Conservation (phyloP, 2,797 vertebrate genomes). For the Leptatherina wallacei region DNA sequence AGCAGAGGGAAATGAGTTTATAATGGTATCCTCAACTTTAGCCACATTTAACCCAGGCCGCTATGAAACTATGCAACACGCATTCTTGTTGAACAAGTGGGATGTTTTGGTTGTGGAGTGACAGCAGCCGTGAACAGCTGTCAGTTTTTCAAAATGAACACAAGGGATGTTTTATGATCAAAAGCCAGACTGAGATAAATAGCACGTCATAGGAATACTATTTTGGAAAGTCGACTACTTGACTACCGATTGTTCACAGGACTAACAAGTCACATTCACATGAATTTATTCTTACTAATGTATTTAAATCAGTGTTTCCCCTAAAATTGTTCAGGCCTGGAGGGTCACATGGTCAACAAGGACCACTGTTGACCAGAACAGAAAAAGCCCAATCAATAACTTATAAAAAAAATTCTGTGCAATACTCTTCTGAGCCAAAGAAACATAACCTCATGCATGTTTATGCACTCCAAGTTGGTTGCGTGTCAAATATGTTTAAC, state of each 20-base stretch:
- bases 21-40: not conserved
- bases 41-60: slow-evolving; percentile 7
- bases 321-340: not conserved
- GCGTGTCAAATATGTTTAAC: not conserved
- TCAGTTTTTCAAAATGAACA: no score
- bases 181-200: no score
- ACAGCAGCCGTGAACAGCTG: not conserved
- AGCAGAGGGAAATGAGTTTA: not conserved
- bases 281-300: no score
- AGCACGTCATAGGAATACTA: not conserved
- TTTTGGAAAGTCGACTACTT: not conserved
- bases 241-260: not conserved
- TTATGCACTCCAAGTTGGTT: no score
- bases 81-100: not conserved
- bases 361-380: not conserved
- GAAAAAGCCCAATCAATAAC: not conserved
- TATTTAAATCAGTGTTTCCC: not conserved
- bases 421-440: not conserved
- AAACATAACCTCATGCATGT: not conserved
- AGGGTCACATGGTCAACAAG: not conserved
- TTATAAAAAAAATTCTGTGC: not conserved
- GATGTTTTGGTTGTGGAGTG: slow-evolving; percentile 5
- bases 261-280: not conserved
- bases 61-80: not conserved
- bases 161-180: no score